Base-by-base conservation (phyloP, 2,888 invertebrate genomes). In the Nymphalis c-album region DNA sequence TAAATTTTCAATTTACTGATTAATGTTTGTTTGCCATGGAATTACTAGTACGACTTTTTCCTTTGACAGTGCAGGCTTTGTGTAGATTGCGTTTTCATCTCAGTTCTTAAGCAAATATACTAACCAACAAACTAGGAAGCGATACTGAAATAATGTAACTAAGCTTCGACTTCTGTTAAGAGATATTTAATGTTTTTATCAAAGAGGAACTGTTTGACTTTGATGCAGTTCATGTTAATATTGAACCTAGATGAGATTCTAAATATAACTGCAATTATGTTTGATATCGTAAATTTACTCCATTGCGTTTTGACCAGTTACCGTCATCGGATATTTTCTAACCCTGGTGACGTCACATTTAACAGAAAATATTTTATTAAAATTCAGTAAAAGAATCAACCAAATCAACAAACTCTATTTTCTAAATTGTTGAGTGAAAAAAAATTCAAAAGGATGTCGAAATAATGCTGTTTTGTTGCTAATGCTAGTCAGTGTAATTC, bases 1-100 rank as follows among this genome's bases (percentile, higher is more conserved):
- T 18, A 50, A 50, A 18, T 50, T 50, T 50, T 20, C 18, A 50
- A 50, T 50, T 50, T 31, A 55, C 53, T 55, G 53, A 55, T 55
- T 55, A 55, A 55, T 55, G 53, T 31, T 22, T 55, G 26, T 55
- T 55, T 55, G 17, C 53, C 17, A 7, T 26, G 17, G 22, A 17
- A 55, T 13, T 17, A n/a, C 17, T 16, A 55, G 53, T 17, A 31
- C 18, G 31, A 31, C 16, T 26, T 55, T 55, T 55, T 31, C 53
- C 53, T 51, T 55, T 55, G 53, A 55, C 31, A 55, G 31, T 2
- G 17, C 53, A 31, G 26, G 17, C 22, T 51, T 22, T 31, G 16
- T 17, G 31, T 55, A 26, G 31, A 26, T 55, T 22, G 13, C 16
- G 31, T 55, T 55, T 50, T n/a, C 53, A 55, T 55, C 26, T 31